A percentile compares a stretch with the other conserved stretches of the same genome.
Conservation (phyloP, 2,888 invertebrate species). For the Drosophila rellima region DNA sequence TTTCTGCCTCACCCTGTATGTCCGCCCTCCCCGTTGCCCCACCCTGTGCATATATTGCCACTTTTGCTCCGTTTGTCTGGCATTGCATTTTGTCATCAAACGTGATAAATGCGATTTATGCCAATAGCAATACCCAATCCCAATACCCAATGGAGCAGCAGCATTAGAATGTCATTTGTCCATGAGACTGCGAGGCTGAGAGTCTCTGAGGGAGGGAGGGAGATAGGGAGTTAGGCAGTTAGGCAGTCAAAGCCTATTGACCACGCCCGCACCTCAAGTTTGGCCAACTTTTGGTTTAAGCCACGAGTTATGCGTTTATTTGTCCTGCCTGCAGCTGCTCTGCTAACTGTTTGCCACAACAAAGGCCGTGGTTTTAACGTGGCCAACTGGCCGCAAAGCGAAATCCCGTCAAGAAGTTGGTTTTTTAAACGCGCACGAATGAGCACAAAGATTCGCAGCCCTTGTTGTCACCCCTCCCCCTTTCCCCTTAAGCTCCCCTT, state of each 20-base stretch:
- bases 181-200: not conserved
- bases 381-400: slow-evolving; percentile 61
- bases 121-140: slow-evolving; percentile 17
- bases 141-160: slow-evolving; percentile 43
- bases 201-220: not conserved
- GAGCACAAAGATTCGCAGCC: slow-evolving; percentile 47
- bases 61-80: slow-evolving; percentile 25
- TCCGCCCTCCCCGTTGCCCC: not conserved
- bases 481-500: not conserved
- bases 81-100: slow-evolving; percentile 73
- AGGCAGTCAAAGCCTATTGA: too few relatives aligned
- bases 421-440: slow-evolving; percentile 73
- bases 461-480: slow-evolving; percentile 1
- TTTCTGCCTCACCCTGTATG: slow-evolving; percentile 22
- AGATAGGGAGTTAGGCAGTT: too few relatives aligned
- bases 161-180: slow-evolving; percentile 75
- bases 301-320: slow-evolving; percentile 21
- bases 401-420: slow-evolving; percentile 70
- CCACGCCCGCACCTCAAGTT: slow-evolving; percentile 40
- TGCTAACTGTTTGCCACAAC: slow-evolving; percentile 71
- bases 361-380: slow-evolving; percentile 50
- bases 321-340: not conserved
- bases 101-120: slow-evolving; percentile 74
- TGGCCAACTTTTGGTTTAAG: slow-evolving; percentile 35
- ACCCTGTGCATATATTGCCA: slow-evolving; percentile 4